Conservation (phyloP, 2,113 vertebrate genomes). For the Craseonycteris thonglongyai region DNA sequence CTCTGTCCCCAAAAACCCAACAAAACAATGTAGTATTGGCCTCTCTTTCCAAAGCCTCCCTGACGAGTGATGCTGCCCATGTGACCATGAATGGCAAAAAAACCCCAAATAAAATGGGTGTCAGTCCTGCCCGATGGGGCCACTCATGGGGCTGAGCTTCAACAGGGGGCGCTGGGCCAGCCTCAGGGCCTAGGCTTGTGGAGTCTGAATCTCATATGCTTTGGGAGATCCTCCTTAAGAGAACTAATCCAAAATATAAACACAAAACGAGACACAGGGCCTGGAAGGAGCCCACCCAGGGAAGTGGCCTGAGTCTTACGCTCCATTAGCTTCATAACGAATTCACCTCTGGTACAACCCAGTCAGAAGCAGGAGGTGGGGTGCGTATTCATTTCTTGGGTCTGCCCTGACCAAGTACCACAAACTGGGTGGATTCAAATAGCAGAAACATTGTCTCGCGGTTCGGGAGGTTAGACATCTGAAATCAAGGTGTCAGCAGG, state of each 20-base stretch:
- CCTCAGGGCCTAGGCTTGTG: neutral
- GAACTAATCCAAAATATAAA: neutral
- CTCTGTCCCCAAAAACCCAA: neutral
- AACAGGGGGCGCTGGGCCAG: rapidly evolving
- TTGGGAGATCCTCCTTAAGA: neutral
- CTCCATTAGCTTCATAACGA: neutral
- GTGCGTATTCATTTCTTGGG: rapidly evolving
- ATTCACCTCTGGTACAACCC: neutral
- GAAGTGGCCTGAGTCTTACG: neutral
- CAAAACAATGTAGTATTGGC: rapidly evolving
- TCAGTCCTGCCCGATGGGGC: rapidly evolving
- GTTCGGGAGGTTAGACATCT: neutral
- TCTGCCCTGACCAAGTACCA: neutral
- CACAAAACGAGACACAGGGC: neutral
- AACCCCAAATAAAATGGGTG: rapidly evolving
- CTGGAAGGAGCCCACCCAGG: too few relatives aligned
- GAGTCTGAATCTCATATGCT: neutral
- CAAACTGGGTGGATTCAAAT: neutral
- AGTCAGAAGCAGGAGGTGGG: neutral
- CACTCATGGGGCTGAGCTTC: rapidly evolving
- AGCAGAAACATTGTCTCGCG: neutral
- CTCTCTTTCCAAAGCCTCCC: neutral
- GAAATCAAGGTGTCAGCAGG: neutral
- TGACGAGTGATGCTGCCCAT: rapidly evolving
- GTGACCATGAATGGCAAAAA: neutral